Conservation (phyloP, 2,113 vertebrate genomes). For the Pachycephala philippinensis region DNA sequence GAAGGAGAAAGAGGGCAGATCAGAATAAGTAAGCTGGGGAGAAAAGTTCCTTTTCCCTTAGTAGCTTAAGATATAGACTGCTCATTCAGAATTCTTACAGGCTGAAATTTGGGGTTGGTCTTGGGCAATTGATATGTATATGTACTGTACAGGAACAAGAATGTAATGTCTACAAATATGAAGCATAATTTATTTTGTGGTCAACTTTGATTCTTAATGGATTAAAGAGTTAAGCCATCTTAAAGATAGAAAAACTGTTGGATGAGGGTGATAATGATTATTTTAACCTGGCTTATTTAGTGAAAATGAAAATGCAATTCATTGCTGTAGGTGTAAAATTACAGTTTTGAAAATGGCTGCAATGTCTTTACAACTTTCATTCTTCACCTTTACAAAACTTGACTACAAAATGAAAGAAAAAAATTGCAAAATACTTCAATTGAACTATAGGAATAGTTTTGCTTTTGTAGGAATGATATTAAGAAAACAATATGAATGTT, state of each 20-base stretch:
- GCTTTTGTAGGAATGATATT: not conserved
- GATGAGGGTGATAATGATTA: not conserved
- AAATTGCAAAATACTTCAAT: not conserved
- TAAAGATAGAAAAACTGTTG: not conserved
- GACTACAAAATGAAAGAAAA: not conserved
- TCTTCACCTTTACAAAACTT: not conserved
- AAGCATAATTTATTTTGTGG: not conserved
- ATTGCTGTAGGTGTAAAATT: not conserved
- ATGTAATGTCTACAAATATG: not conserved
- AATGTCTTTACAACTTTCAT: not conserved
- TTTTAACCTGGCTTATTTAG: not conserved
- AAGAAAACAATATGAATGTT: not conserved
- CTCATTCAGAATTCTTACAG: not conserved
- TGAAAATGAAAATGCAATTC: not conserved
- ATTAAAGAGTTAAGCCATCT: not conserved
- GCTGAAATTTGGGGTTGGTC: not conserved
- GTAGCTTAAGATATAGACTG: not conserved
- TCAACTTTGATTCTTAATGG: not conserved
- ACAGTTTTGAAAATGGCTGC: not conserved
- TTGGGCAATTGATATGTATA: not conserved
- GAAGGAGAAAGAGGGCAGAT: not conserved
- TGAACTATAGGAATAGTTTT: not conserved
- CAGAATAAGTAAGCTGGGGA: not conserved
- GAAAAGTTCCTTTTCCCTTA: not conserved
- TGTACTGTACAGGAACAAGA: not conserved